phyloP scores from a whole-genome alignment of 2,113 vertebrate genomes.

The Engraulis encrasicolus region DNA sequence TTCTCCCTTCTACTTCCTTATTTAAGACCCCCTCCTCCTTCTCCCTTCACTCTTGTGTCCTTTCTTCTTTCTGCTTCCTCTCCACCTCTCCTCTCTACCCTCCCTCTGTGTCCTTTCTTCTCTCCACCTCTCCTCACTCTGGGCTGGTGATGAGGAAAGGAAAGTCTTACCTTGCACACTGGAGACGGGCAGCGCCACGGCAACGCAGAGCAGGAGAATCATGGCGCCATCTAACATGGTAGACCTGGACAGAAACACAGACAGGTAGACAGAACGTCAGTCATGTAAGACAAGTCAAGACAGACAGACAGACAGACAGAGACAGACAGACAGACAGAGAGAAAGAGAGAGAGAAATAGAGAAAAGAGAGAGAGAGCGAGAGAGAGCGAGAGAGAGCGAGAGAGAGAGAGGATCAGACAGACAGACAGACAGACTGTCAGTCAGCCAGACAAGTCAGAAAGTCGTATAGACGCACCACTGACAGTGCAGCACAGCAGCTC shows the following conservation, averaged over 20 bases:
- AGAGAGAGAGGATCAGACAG: conserved; percentile 39
- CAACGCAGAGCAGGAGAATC: conserved; percentile 80
- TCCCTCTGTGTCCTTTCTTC: background rate
- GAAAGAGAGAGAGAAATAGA: conserved; percentile 23
- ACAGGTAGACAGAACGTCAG: conserved; percentile 6
- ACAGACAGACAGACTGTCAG: conserved; percentile 1
- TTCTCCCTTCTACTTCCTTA: background rate
- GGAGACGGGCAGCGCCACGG: conserved; percentile 78
- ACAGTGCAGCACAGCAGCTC: too few species aligned
- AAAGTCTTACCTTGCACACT: conserved; percentile 84
- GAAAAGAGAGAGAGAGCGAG: conserved; percentile 2
- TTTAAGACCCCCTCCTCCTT: background rate
- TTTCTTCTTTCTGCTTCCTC: background rate
- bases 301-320: conserved; percentile 19
- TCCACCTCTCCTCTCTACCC: background rate
- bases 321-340: conserved; percentile 17
- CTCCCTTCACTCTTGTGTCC: background rate
- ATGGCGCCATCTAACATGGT: conserved; percentile 78
- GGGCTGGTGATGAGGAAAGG: too few species aligned
- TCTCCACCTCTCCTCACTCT: too few species aligned
- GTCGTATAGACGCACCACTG: too few species aligned
- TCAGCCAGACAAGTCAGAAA: too few species aligned
- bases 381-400: background rate
- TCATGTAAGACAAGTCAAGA: background rate
- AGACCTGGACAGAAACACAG: conserved; percentile 68